Evolutionary conservation across 2,113 vertebrate species (phyloP).

Genomic region (Anoura caudifer): DNA sequence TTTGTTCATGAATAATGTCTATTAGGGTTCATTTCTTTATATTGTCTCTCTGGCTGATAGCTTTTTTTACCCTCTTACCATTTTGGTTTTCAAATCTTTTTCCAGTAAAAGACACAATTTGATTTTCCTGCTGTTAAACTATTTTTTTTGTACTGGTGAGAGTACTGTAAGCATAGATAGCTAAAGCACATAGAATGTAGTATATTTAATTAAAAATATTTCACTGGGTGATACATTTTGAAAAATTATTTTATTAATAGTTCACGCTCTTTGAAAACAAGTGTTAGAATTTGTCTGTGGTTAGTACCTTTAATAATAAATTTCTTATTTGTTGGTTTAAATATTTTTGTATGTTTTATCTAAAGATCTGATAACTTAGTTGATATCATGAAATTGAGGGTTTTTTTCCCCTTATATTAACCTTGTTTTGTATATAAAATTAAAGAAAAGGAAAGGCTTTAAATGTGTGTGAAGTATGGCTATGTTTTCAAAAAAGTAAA

Average conservation of each 20-base stretch:
- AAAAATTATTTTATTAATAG: constrained; percentile 13
- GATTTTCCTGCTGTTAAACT: not conserved
- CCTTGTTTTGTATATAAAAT: not conserved
- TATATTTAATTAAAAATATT: constrained; percentile 19
- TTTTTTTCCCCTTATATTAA: not conserved
- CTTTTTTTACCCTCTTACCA: not conserved
- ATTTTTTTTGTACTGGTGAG: not conserved
- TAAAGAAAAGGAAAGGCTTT: not conserved
- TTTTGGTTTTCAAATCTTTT: not conserved
- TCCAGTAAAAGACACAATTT: not conserved
- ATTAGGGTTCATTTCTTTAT: not conserved
- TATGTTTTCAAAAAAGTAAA: not conserved
- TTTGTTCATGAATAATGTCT: not conserved
- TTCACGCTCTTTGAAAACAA: not conserved
- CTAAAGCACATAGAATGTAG: not conserved
- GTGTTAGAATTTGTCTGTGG: not conserved
- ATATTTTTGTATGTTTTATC: not conserved
- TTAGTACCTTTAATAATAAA: not conserved
- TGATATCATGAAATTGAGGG: not conserved
- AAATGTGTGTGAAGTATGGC: not conserved
- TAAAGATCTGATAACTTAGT: not conserved
- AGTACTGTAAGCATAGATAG: not conserved
- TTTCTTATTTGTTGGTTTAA: not conserved
- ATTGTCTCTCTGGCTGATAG: not conserved
- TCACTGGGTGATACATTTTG: not conserved